Conservation (phyloP, 2,888 invertebrate genomes). For the Dromius quadrimaculatus region DNA sequence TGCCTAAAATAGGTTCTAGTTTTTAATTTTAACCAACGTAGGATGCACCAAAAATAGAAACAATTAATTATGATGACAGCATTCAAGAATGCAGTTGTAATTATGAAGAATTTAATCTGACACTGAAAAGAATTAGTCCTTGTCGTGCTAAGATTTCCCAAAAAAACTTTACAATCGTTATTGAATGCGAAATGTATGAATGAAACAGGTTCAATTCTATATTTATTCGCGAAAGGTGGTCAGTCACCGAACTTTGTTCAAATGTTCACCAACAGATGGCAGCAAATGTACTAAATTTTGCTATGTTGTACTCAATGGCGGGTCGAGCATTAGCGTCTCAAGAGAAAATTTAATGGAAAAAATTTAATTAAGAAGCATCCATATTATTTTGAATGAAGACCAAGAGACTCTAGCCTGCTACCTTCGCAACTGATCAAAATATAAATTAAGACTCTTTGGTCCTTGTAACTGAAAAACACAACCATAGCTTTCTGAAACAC, state of each 20-base stretch:
- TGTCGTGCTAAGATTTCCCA: slow-evolving; percentile 9
- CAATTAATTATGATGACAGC: slow-evolving; percentile 47
- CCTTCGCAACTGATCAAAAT: neutral
- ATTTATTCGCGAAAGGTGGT: slow-evolving; percentile 28
- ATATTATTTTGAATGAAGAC: too few relatives aligned
- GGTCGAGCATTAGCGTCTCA: slow-evolving; percentile 9
- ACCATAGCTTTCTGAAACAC: too few relatives aligned
- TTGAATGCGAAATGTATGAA: slow-evolving; percentile 33
- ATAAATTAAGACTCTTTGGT: neutral
- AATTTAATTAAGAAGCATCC: neutral
- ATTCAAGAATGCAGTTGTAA: slow-evolving; percentile 40
- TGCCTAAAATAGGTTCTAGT: slow-evolving; percentile 50
- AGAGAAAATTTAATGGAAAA: neutral
- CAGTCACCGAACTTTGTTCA: slow-evolving; percentile 15
- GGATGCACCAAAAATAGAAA: slow-evolving; percentile 43
- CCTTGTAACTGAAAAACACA: neutral
- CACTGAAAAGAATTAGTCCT: slow-evolving; percentile 4
- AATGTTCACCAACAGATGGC: slow-evolving; percentile 30
- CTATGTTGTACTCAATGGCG: slow-evolving; percentile 2
- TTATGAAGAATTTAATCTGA: slow-evolving; percentile 15
- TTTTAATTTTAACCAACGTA: slow-evolving; percentile 52
- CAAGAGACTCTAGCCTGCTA: too few relatives aligned
- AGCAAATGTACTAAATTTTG: neutral
- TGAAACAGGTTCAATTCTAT: slow-evolving; percentile 37
- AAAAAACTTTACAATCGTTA: slow-evolving; percentile 7